phyloP scores from a whole-genome alignment of 2,797 vertebrate species.

The Taeniopygia guttata region DNA sequence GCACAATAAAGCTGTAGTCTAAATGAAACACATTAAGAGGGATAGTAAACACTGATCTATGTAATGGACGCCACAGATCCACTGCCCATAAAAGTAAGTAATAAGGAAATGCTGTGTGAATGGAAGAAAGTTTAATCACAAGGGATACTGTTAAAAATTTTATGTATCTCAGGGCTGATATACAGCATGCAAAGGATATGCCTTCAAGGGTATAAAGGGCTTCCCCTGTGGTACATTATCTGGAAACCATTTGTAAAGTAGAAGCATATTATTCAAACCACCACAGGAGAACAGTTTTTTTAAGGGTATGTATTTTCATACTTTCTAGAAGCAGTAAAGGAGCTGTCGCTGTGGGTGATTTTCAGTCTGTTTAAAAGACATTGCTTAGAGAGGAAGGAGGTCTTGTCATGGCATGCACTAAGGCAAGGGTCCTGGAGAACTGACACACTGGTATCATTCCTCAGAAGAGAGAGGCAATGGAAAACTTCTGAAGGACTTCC shows the following conservation, averaged over 20 bases:
- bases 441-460: background rate
- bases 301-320: background rate
- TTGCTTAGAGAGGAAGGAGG: background rate
- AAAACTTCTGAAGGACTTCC: background rate
- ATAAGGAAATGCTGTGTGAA: background rate
- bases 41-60: conserved; percentile 1
- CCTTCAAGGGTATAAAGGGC: background rate
- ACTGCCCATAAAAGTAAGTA: background rate
- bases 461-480: background rate
- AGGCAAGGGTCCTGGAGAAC: background rate
- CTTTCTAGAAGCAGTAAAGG: background rate
- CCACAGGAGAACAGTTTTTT: background rate
- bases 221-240: background rate
- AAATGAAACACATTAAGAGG: conserved; percentile 10
- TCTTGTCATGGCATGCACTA: background rate
- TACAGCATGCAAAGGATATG: background rate
- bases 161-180: background rate
- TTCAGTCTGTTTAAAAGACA: background rate
- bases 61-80: background rate
- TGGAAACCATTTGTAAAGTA: background rate
- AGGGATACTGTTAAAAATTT: background rate
- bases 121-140: background rate
- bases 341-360: background rate
- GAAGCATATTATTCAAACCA: background rate
- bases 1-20: background rate